Base-by-base conservation (phyloP, 2,113 vertebrate genomes). In the Pandion haliaetus region DNA sequence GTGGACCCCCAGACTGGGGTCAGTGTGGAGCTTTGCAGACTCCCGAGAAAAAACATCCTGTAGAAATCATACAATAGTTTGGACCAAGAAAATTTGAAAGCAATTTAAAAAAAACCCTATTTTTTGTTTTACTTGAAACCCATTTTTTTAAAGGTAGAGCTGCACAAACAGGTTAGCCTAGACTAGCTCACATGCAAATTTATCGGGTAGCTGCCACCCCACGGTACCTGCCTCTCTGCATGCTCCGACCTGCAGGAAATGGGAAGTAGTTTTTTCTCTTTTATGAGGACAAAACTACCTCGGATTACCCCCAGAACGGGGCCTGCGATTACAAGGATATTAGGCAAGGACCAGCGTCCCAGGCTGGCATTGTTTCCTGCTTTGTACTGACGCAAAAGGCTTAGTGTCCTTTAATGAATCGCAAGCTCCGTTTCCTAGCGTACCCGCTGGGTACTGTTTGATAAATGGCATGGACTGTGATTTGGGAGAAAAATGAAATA, bases 161-260 rank as follows among this genome's bases (percentile, higher is more conserved):
- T 88, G 77, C 61, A 59, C 65, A 36, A 79, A 63, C 44, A 76
- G 54, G 38, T 84, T 93, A n/a, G 28, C 44, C 61, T 36, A 11
- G 40, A 8, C 10, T 21, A 20, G 67, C 66, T 96, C 54, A 38
- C 57, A 14, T 44, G 83, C 59, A 88, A 82, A 89, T 24, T 45
- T 36, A 38, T 0, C 0, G 4, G 42, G 49, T 67, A 92, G 86
- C 86, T 96, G 74, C 86, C 55, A 32, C 59, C 85, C 45, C 0
- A 2, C 9, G 1, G 36, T 78, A 38, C 85, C 84, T 74, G 78
- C 58, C 69, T 61, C 65, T 9, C 31, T 86, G 76, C 61, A 1
- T 55, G 94, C 81, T 84, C 86, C 32, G 21, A 84, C 89, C 84
- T 91, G 87, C 87, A 91, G 95, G 70, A 94, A 85, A 95, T 69